Conservation (phyloP, 2,888 invertebrate species). For the Lochmaea crataegi region DNA sequence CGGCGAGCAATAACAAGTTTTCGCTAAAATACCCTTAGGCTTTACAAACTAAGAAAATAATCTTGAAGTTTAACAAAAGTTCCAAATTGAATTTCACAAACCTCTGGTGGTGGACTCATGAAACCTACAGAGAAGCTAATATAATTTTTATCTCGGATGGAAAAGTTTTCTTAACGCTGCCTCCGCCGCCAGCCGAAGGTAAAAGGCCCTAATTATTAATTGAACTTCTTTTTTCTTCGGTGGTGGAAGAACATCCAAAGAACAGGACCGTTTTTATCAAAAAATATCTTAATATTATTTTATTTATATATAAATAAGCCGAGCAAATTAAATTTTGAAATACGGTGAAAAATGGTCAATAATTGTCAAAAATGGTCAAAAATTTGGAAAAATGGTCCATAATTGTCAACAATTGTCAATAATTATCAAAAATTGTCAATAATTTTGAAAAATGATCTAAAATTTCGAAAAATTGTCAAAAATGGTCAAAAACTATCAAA, state of each 20-base stretch:
- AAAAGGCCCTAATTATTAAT: conserved; percentile 45
- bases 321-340: no score
- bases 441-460: no score
- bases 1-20: conserved; percentile 31
- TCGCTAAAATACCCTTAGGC: conserved; percentile 21
- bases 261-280: conserved; percentile 5
- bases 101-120: conserved; percentile 35
- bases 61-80: conserved; percentile 39
- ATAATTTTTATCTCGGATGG: conserved; percentile 45
- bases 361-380: no score
- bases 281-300: background rate
- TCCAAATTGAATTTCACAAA: conserved; percentile 38
- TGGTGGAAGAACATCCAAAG: conserved; percentile 5
- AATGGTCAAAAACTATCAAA: no score
- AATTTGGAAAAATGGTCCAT: no score
- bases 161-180: conserved; percentile 40
- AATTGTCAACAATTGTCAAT: no score
- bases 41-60: conserved; percentile 30
- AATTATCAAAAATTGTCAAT: no score
- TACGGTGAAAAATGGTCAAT: no score
- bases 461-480: no score
- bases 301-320: background rate
- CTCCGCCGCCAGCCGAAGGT: conserved; percentile 27
- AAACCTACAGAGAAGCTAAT: conserved; percentile 44
- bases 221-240: conserved; percentile 36